Evolutionary conservation across 23 tunicate genomes (phyloP).

Genomic region (Ciona savignyi): DNA sequence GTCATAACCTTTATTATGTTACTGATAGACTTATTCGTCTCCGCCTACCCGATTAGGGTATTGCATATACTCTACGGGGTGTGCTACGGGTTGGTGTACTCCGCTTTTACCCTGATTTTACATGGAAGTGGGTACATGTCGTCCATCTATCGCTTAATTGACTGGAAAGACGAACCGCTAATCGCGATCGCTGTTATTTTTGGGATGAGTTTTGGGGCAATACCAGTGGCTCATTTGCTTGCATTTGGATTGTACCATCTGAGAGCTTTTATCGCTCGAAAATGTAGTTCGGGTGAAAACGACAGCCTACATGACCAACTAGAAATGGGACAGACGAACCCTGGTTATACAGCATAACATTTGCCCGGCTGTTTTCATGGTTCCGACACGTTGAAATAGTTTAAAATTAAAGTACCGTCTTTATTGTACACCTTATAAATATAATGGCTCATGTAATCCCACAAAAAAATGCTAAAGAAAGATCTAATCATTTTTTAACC

Average conservation of each 20-base stretch:
- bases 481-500: too few relatives aligned
- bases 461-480: too few relatives aligned
- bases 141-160: slow-evolving; percentile 32
- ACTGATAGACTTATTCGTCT: slow-evolving; percentile 33
- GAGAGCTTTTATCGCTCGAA: slow-evolving; percentile 15
- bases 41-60: slow-evolving; percentile 23
- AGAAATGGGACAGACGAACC: neutral
- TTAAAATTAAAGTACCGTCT: too few relatives aligned
- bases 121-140: slow-evolving; percentile 41
- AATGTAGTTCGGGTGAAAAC: neutral
- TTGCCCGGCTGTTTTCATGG: too few relatives aligned
- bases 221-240: slow-evolving; percentile 38
- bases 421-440: too few relatives aligned
- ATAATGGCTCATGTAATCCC: too few relatives aligned
- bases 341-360: neutral
- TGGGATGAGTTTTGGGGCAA: slow-evolving; percentile 2
- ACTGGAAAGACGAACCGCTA: slow-evolving; percentile 50
- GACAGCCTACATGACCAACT: neutral
- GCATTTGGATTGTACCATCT: slow-evolving; percentile 42
- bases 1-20: slow-evolving; percentile 37
- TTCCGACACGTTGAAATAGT: too few relatives aligned
- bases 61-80: slow-evolving; percentile 46
- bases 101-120: slow-evolving; percentile 50
- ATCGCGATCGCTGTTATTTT: slow-evolving; percentile 10
- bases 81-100: slow-evolving; percentile 38